A percentile compares a stretch with the other conserved stretches of the same genome.
Evolutionary conservation across 1,140 invertebrate genomes (phyloP).

Genomic region (Magallana ariakensis): DNA sequence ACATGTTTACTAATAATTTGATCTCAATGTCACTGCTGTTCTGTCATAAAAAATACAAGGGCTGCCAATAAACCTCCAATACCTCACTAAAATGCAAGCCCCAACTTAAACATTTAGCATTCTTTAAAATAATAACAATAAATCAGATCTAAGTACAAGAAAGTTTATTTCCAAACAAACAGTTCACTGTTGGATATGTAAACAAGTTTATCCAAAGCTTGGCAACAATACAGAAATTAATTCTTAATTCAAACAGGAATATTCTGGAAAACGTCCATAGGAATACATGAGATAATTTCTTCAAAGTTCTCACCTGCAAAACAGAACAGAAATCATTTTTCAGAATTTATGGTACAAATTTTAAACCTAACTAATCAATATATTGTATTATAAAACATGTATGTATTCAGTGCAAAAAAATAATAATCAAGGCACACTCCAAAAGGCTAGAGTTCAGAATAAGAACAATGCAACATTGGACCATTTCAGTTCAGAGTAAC

Average conservation of each 20-base stretch:
- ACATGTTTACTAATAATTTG: too few species aligned
- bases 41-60: too few species aligned
- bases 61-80: too few species aligned
- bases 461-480: not conserved
- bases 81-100: too few species aligned
- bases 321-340: not conserved
- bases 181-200: not conserved
- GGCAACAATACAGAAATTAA: not conserved
- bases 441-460: not conserved
- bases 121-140: not conserved
- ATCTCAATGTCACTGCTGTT: too few species aligned
- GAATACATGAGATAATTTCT: not conserved
- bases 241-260: not conserved
- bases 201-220: not conserved
- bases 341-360: not conserved
- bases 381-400: not conserved
- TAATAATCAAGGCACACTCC: not conserved
- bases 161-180: conserved; percentile 12
- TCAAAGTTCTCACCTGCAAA: not conserved
- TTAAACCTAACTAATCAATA: not conserved
- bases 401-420: not conserved
- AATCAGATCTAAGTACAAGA: not conserved
- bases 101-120: too few species aligned
- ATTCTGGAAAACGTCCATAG: too few species aligned
- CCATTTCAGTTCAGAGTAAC: not conserved